These are phyloP conservation scores for Xanthia togata DNA, from an alignment of 2,888 invertebrate genomes.

Conservation along the genomic window DNA sequence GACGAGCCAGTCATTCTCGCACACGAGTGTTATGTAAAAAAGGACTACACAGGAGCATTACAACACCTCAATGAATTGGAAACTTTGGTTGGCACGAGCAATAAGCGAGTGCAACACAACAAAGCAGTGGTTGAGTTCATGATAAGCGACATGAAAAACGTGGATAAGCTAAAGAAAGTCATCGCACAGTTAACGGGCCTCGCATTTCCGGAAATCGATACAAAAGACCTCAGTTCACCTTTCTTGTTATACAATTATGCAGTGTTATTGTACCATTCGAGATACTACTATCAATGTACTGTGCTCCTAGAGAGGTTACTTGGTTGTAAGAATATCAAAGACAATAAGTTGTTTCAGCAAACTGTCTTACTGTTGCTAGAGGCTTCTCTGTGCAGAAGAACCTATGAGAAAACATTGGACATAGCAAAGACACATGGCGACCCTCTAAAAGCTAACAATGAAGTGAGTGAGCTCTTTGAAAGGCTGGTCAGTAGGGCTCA, in stretches of 20 bases:
- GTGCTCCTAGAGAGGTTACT: slow-evolving; percentile 84
- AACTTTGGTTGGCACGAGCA: slow-evolving; percentile 89
- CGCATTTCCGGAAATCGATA: slow-evolving; percentile 83
- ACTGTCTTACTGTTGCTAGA: slow-evolving; percentile 84
- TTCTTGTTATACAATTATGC: slow-evolving; percentile 94
- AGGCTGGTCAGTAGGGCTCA: slow-evolving; percentile 84
- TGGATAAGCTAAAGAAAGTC: slow-evolving; percentile 93
- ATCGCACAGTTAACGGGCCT: slow-evolving; percentile 91
- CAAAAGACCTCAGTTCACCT: slow-evolving; percentile 80
- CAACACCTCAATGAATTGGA: slow-evolving; percentile 92
- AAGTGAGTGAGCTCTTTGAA: slow-evolving; percentile 81
- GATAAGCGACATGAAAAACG: slow-evolving; percentile 93
- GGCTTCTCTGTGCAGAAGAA: slow-evolving; percentile 84
- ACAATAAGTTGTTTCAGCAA: slow-evolving; percentile 81
- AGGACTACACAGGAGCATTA: slow-evolving; percentile 91
- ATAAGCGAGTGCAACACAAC: slow-evolving; percentile 95
- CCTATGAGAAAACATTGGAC: slow-evolving; percentile 84
- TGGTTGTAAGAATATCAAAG: slow-evolving; percentile 81
- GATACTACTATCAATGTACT: slow-evolving; percentile 93
- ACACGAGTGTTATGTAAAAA: slow-evolving; percentile 91
- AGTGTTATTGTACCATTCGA: slow-evolving; percentile 93
- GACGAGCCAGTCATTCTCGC: slow-evolving; percentile 91
- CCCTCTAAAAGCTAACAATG: slow-evolving; percentile 78
- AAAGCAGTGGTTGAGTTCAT: slow-evolving; percentile 96
- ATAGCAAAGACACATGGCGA: slow-evolving; percentile 83